Conservation (phyloP, 2,888 invertebrate species). For the Cephus spinipes region DNA sequence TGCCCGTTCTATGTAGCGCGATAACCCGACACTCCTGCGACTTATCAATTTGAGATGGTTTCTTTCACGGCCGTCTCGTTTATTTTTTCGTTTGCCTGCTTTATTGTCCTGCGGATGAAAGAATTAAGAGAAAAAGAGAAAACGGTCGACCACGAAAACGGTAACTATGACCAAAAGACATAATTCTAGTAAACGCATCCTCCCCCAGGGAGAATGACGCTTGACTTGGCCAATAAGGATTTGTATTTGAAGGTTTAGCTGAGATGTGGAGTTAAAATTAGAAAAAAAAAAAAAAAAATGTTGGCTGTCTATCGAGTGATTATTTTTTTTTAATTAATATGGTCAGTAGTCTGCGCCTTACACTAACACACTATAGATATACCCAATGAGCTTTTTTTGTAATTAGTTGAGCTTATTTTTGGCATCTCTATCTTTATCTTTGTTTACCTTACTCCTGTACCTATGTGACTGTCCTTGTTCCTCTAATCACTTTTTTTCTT, state of each 20-base stretch:
- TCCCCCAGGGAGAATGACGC: neutral
- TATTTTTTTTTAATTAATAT: neutral
- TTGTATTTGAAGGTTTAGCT: neutral
- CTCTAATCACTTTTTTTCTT: neutral
- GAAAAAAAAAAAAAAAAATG: neutral
- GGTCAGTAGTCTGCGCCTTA: neutral
- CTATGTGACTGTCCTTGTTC: neutral
- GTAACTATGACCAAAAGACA: constrained; percentile 36
- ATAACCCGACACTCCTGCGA: neutral
- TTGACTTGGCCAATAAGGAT: neutral
- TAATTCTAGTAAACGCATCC: neutral
- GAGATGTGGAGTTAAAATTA: neutral
- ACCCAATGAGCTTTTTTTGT: neutral
- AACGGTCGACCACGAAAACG: constrained; percentile 30
- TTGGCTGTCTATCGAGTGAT: too few relatives aligned
- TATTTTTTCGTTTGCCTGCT: constrained; percentile 58
- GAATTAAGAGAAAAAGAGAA: constrained; percentile 17
- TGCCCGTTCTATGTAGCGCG: too few relatives aligned
- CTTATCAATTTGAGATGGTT: constrained; percentile 56
- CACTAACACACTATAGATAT: neutral
- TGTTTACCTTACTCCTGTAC: neutral
- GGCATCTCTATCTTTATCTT: neutral
- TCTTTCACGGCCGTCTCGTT: constrained; percentile 56
- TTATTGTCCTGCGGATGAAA: constrained; percentile 46
- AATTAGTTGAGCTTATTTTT: neutral